Evolutionary conservation across 2,113 vertebrate genomes (phyloP).

Genomic region (Nettapus auritus): DNA sequence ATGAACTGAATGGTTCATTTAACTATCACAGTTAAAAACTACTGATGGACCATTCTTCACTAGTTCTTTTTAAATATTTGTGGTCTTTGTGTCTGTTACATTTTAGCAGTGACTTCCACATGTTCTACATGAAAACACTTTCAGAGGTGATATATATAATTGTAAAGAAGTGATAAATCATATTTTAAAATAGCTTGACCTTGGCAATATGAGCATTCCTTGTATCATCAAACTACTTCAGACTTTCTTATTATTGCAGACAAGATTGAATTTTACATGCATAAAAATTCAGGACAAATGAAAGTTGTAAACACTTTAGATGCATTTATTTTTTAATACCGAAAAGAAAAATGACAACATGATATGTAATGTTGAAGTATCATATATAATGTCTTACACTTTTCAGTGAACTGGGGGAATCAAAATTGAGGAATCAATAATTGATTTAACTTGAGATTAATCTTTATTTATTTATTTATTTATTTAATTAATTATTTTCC

Average conservation of each 20-base stretch:
- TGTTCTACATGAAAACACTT: neutral
- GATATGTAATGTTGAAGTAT: neutral
- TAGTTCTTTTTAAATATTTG: neutral
- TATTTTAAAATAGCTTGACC: neutral
- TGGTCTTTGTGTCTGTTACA: neutral
- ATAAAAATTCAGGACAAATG: neutral
- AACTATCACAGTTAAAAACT: neutral
- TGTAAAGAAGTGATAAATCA: neutral
- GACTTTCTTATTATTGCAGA: neutral
- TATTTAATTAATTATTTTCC: neutral
- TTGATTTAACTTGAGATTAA: neutral
- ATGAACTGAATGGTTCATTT: neutral
- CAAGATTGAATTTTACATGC: neutral
- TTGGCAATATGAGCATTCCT: neutral
- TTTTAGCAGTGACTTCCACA: neutral
- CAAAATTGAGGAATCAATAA: neutral
- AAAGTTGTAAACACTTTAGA: neutral
- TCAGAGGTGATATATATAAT: neutral
- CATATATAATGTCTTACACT: neutral
- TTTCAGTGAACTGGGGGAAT: neutral
- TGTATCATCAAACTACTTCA: neutral
- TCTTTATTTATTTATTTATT: neutral
- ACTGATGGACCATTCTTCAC: neutral
- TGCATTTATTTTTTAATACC: neutral
- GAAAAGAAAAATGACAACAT: neutral